phyloP scores from a whole-genome alignment of 2,113 vertebrate genomes.

The Gavia stellata region DNA sequence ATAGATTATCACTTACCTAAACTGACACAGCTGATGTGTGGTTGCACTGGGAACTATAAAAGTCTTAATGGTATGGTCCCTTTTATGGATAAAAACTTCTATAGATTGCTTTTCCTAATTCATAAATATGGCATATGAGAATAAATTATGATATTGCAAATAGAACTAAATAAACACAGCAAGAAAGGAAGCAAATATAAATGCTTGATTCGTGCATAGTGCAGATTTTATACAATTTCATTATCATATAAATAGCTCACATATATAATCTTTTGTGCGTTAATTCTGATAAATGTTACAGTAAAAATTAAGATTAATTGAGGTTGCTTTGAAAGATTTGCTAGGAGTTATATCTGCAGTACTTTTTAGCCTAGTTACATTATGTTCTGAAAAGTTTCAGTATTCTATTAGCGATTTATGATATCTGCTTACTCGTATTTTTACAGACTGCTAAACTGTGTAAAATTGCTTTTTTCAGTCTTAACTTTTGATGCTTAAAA shows the following conservation, averaged over 20 bases:
- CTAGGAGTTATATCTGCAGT: slow-evolving; percentile 41
- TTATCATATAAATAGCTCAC: slow-evolving; percentile 75
- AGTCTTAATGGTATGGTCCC: background rate
- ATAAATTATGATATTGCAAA: slow-evolving; percentile 68
- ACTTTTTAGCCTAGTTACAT: slow-evolving; percentile 64
- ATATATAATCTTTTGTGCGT: slow-evolving; percentile 65
- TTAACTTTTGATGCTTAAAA: slow-evolving; percentile 50
- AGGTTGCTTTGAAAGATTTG: slow-evolving; percentile 57
- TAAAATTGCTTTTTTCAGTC: slow-evolving; percentile 45
- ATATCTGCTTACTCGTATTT: slow-evolving; percentile 67
- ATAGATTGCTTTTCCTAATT: slow-evolving; percentile 52
- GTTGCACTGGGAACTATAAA: background rate
- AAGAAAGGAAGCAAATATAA: slow-evolving; percentile 64
- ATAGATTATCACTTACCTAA: background rate
- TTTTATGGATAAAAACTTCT: slow-evolving; percentile 32
- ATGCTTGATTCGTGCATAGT: slow-evolving; percentile 56
- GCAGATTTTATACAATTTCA: slow-evolving; percentile 72
- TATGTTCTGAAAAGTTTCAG: slow-evolving; percentile 49
- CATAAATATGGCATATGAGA: slow-evolving; percentile 58
- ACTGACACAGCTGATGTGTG: background rate
- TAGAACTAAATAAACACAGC: slow-evolving; percentile 58
- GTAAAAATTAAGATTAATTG: slow-evolving; percentile 79
- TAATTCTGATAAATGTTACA: slow-evolving; percentile 76
- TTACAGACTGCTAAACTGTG: slow-evolving; percentile 60
- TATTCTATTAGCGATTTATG: slow-evolving; percentile 61